Evolutionary conservation across 1,140 invertebrate species (phyloP).

Genomic region (Agrilus planipennis): DNA sequence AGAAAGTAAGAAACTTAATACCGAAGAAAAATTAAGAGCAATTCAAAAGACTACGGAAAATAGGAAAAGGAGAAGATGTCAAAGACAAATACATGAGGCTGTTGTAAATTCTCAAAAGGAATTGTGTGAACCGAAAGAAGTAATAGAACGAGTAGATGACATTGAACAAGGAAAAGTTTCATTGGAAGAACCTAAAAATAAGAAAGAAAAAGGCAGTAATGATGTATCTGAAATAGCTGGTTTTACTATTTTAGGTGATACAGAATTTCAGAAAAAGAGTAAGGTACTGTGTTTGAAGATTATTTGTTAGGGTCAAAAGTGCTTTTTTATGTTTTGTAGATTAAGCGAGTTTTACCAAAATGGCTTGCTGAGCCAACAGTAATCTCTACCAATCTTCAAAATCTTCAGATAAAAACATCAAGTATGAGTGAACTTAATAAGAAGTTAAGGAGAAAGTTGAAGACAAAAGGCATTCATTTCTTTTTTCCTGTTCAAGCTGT

Average conservation of each 20-base stretch:
- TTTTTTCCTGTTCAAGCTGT: conserved; percentile 82
- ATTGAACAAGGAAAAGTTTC: conserved; percentile 6
- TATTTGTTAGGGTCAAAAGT: neutral
- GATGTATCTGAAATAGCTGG: conserved; percentile 16
- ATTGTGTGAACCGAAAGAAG: conserved; percentile 4
- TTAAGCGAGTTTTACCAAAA: conserved; percentile 58
- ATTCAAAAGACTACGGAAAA: conserved; percentile 15
- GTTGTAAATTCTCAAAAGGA: neutral
- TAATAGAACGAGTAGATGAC: conserved; percentile 1
- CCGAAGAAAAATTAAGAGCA: conserved; percentile 11
- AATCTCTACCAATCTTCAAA: conserved; percentile 58
- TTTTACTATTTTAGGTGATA: conserved; percentile 27
- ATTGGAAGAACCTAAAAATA: conserved; percentile 13
- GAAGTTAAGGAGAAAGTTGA: conserved; percentile 50
- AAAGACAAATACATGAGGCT: neutral
- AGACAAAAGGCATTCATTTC: conserved; percentile 58
- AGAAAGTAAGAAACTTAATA: conserved; percentile 12
- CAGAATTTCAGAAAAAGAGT: conserved; percentile 17
- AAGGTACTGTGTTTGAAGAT: conserved; percentile 15
- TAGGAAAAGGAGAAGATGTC: conserved; percentile 11
- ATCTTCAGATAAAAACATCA: conserved; percentile 44
- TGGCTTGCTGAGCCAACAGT: conserved; percentile 76
- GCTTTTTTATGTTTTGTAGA: conserved; percentile 14
- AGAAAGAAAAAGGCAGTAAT: conserved; percentile 13
- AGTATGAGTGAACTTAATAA: conserved; percentile 47